Evolutionary conservation across 2,888 invertebrate species (phyloP).

Genomic region (Cryptocephalus moraei): DNA sequence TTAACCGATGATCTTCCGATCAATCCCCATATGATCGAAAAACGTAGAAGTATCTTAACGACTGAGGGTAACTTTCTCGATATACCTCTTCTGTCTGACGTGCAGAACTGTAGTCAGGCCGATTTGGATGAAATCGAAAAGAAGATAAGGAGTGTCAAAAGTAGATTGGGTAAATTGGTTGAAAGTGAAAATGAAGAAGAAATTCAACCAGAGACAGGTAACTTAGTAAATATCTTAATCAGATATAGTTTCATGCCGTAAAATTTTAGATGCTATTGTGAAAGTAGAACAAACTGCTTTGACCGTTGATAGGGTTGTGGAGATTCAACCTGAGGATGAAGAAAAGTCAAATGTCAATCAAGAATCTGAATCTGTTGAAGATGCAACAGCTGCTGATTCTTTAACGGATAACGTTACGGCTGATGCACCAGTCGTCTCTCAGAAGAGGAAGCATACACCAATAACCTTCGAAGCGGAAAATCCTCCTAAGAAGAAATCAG

Average conservation of each 20-base stretch:
- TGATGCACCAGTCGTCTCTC: background rate
- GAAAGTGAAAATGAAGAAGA: constrained; percentile 27
- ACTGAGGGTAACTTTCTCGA: constrained; percentile 36
- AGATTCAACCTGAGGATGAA: constrained; percentile 1
- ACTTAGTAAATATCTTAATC: background rate
- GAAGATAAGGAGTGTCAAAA: constrained; percentile 49
- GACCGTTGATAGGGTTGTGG: constrained; percentile 6
- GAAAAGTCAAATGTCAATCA: background rate
- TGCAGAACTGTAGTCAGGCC: constrained; percentile 37
- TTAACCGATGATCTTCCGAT: constrained; percentile 32
- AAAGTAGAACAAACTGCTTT: no score
- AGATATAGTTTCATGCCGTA: background rate
- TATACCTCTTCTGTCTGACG: constrained; percentile 41
- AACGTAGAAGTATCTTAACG: background rate
- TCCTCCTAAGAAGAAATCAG: constrained; percentile 29
- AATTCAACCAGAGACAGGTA: no score
- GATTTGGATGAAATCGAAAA: constrained; percentile 50
- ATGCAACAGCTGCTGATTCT: background rate
- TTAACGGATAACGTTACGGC: no score
- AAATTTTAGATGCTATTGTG: background rate
- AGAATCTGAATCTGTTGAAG: background rate
- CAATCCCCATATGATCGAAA: background rate
- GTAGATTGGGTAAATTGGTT: constrained; percentile 40
- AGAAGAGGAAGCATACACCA: constrained; percentile 7
- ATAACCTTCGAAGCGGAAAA: constrained; percentile 15